These are phyloP conservation scores for Leptinotarsa undecemlineata DNA, from an alignment of 1,140 invertebrate species.

Conservation along the genomic window DNA sequence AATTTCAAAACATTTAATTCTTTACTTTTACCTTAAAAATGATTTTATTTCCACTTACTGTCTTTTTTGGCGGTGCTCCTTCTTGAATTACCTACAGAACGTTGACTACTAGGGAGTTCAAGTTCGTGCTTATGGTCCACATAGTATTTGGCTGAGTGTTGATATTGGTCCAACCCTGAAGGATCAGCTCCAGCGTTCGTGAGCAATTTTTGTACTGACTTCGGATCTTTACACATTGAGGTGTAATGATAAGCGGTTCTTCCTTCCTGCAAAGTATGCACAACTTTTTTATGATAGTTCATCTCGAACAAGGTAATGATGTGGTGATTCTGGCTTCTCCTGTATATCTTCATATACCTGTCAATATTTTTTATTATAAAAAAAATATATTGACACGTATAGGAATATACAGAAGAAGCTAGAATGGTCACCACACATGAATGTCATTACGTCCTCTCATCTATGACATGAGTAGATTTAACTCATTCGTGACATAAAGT, in stretches of 20 bases:
- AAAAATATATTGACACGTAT: too few relatives aligned
- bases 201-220: slow-evolving; percentile 67
- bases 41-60: slow-evolving; percentile 50
- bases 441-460: too few relatives aligned
- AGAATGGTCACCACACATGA: too few relatives aligned
- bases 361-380: too few relatives aligned
- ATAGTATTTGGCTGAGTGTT: slow-evolving; percentile 73
- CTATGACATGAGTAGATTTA: too few relatives aligned
- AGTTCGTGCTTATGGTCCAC: slow-evolving; percentile 63
- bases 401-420: too few relatives aligned
- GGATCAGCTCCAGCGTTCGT: slow-evolving; percentile 70
- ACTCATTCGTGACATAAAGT: too few relatives aligned
- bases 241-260: slow-evolving; percentile 83
- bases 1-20: too few relatives aligned
- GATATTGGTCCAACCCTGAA: slow-evolving; percentile 66
- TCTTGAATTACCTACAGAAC: slow-evolving; percentile 54
- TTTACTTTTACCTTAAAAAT: too few relatives aligned
- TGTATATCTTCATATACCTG: too few relatives aligned
- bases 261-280: slow-evolving; percentile 63
- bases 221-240: slow-evolving; percentile 67
- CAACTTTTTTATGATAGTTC: not conserved
- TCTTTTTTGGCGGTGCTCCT: slow-evolving; percentile 54
- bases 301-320: too few relatives aligned
- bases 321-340: too few relatives aligned
- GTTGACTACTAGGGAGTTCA: slow-evolving; percentile 62